These are phyloP conservation scores for Pituophis catenifer DNA, from an alignment of 2,113 vertebrate species.

Conservation along the genomic window DNA sequence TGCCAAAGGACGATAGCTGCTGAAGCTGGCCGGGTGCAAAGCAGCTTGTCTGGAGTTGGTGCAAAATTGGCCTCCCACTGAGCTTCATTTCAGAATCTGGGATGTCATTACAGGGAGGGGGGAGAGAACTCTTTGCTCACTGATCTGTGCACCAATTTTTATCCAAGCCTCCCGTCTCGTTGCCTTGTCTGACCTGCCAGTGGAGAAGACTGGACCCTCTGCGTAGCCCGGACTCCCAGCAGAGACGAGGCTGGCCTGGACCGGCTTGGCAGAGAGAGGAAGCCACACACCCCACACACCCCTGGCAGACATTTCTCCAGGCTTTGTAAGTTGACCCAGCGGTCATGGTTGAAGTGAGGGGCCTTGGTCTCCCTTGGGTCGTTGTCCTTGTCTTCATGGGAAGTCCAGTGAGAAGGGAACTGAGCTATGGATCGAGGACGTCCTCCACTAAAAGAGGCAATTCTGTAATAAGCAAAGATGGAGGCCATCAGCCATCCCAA, in stretches of 20 bases:
- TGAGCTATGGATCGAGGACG: not conserved
- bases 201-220: not conserved
- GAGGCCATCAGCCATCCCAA: not conserved
- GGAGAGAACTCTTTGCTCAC: fast-evolving
- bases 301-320: not conserved
- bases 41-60: not conserved
- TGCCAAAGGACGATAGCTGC: not conserved
- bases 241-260: not conserved
- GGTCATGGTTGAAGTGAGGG: not conserved
- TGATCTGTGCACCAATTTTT: not conserved
- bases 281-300: not conserved
- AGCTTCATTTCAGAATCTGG: not conserved
- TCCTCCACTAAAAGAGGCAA: not conserved
- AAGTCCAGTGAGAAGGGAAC: not conserved
- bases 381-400: not conserved
- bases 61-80: not conserved
- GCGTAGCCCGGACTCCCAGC: not conserved
- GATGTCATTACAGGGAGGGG: fast-evolving
- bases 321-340: not conserved
- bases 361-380: not conserved
- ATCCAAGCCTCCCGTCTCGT: fast-evolving
- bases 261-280: not conserved
- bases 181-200: not conserved
- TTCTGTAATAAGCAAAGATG: not conserved
- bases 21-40: not conserved